Conservation (phyloP, 2,888 invertebrate species). For the Diarsia mendica region DNA sequence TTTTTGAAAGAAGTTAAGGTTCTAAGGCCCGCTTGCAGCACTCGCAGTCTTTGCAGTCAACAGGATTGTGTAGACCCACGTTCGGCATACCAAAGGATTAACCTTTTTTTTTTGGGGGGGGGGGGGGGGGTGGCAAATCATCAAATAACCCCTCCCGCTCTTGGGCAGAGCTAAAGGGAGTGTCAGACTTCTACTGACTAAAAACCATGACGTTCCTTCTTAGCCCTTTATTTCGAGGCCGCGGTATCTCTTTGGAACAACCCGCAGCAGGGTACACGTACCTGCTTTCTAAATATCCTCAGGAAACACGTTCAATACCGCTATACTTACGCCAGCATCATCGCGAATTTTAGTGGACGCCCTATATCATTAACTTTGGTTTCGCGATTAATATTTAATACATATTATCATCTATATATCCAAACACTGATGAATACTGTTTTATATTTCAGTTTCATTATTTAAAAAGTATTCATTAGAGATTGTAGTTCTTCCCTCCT, state of each 20-base stretch:
- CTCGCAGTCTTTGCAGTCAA: not conserved
- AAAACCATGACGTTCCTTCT: too few species aligned
- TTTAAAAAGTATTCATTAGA: not conserved
- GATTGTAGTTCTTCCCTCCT: not conserved
- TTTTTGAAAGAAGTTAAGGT: not conserved
- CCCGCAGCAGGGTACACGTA: not conserved
- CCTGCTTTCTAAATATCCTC: not conserved
- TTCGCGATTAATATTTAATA: too few species aligned
- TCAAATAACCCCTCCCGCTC: too few species aligned
- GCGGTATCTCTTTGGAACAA: too few species aligned
- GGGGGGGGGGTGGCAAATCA: too few species aligned
- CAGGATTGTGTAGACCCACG: not conserved
- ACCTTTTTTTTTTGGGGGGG: too few species aligned
- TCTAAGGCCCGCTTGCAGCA: not conserved
- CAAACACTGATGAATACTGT: not conserved
- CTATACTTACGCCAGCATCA: too few species aligned
- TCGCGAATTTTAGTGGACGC: too few species aligned
- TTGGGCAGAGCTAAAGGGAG: too few species aligned
- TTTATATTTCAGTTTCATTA: not conserved
- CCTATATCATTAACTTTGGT: not conserved
- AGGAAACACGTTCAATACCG: not conserved
- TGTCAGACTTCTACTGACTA: too few species aligned
- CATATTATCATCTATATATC: too few species aligned
- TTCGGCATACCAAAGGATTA: not conserved
- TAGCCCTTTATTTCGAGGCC: too few species aligned